Conservation (phyloP, 2,888 invertebrate species). For the Plagodis dolabraria region DNA sequence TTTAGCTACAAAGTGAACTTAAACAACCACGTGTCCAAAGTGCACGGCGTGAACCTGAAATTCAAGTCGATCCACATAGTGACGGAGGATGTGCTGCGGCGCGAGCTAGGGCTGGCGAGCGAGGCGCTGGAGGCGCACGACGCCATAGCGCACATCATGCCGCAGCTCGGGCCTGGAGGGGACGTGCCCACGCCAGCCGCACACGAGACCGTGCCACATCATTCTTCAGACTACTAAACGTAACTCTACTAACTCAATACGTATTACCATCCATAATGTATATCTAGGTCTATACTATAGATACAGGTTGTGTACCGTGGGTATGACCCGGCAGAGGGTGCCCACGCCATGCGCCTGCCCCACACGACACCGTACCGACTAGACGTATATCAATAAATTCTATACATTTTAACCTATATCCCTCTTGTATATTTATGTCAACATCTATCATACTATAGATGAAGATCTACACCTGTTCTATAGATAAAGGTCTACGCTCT, state of each 20-base stretch:
- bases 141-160: constrained; percentile 71
- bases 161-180: constrained; percentile 54
- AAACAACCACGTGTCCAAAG: constrained; percentile 79
- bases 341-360: no score
- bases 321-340: not conserved
- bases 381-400: no score
- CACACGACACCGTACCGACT: no score
- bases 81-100: constrained; percentile 71
- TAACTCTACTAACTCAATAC: no score
- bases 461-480: no score
- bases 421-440: no score
- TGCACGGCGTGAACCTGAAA: constrained; percentile 78
- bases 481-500: no score
- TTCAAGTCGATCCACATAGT: constrained; percentile 80
- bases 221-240: constrained; percentile 31
- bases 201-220: constrained; percentile 63
- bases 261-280: no score
- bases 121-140: constrained; percentile 52
- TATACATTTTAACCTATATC: no score
- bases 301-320: no score
- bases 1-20: constrained; percentile 82
- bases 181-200: constrained; percentile 61
- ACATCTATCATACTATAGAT: no score
- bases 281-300: no score
- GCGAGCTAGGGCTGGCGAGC: constrained; percentile 67